Evolutionary conservation across 2,888 invertebrate species (phyloP).

Genomic region (Torymus aiolomorphi): DNA sequence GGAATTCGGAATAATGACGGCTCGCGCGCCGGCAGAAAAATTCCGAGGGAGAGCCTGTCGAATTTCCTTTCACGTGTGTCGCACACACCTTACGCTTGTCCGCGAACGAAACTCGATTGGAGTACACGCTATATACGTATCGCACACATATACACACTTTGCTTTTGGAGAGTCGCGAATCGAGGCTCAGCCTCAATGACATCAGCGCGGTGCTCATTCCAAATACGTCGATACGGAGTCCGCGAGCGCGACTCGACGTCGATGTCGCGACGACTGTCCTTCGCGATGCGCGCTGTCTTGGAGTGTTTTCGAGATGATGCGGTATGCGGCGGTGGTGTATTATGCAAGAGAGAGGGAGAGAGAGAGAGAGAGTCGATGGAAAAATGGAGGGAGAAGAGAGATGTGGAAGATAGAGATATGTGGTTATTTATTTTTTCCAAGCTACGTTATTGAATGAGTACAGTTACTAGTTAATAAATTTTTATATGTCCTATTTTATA

Average conservation of each 20-base stretch:
- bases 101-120: not conserved
- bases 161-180: slow-evolving; percentile 15
- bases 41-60: slow-evolving; percentile 13
- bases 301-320: too few relatives aligned
- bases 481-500: too few relatives aligned
- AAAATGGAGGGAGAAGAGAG: slow-evolving; percentile 1
- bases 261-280: slow-evolving; percentile 6
- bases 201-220: slow-evolving; percentile 37
- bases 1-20: slow-evolving; percentile 44
- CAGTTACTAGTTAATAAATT: too few relatives aligned
- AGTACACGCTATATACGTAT: not conserved
- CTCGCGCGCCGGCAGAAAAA: slow-evolving; percentile 16
- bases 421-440: too few relatives aligned
- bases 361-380: not conserved
- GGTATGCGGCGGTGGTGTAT: too few relatives aligned
- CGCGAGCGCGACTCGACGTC: not conserved
- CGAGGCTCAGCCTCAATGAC: slow-evolving; percentile 24
- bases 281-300: not conserved
- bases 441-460: too few relatives aligned
- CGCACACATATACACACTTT: slow-evolving; percentile 9
- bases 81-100: not conserved
- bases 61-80: slow-evolving; percentile 40
- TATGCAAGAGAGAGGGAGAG: too few relatives aligned
- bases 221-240: slow-evolving; percentile 48
- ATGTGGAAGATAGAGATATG: not conserved